phyloP scores from a whole-genome alignment of 1,140 invertebrate genomes.

The Drosophila pandora region DNA sequence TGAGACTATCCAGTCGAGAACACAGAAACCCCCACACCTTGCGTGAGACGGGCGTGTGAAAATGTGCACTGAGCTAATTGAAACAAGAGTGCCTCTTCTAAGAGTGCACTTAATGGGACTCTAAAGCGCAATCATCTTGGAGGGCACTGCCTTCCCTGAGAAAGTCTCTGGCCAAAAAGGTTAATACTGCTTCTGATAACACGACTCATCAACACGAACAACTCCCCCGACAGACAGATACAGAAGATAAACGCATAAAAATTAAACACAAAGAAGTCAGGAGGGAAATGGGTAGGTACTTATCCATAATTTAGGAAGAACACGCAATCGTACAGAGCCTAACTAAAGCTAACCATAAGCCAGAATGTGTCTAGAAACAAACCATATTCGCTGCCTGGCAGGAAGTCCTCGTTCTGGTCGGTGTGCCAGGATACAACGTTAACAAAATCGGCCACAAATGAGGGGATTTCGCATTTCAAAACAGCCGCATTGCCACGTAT shows the following conservation, averaged over 20 bases:
- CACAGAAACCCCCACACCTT: constrained; percentile 37
- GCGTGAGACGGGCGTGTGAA: constrained; percentile 68
- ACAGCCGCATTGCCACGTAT: constrained; percentile 97
- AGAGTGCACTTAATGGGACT: constrained; percentile 56
- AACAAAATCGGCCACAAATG: constrained; percentile 96
- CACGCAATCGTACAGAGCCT: constrained; percentile 42
- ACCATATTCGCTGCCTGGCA: constrained; percentile 87
- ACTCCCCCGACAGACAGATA: constrained; percentile 26
- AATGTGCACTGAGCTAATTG: constrained; percentile 62
- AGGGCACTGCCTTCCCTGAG: constrained; percentile 52
- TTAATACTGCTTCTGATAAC: constrained; percentile 67
- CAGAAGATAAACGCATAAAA: constrained; percentile 43
- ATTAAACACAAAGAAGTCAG: constrained; percentile 46
- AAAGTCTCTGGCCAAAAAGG: constrained; percentile 50
- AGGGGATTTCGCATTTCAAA: constrained; percentile 96
- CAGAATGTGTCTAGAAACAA: constrained; percentile 76
- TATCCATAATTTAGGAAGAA: constrained; percentile 21
- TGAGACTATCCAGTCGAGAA: not conserved
- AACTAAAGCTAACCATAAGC: constrained; percentile 27
- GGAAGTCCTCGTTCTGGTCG: constrained; percentile 88
- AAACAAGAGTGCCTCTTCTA: constrained; percentile 40
- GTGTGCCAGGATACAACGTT: constrained; percentile 94
- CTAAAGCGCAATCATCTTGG: constrained; percentile 56
- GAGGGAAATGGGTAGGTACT: constrained; percentile 26
- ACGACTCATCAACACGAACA: constrained; percentile 62